phyloP scores from a whole-genome alignment of 2,888 invertebrate species.

The Cantharis rufa region DNA sequence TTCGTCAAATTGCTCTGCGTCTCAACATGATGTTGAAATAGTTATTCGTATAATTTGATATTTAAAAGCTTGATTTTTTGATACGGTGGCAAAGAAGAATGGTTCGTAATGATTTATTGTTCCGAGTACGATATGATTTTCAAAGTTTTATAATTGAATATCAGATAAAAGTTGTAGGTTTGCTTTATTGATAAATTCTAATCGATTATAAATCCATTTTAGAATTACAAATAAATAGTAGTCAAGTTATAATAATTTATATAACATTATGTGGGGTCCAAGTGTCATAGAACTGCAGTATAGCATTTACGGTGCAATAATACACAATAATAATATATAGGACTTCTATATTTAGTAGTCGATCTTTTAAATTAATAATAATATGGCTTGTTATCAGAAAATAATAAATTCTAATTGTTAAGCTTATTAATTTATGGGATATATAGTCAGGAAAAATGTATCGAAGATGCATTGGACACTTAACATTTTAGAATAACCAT shows the following conservation, averaged over 20 bases:
- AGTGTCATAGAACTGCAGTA: not conserved
- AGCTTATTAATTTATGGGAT: not conserved
- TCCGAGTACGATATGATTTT: not conserved
- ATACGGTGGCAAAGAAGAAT: not conserved
- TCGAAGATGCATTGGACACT: not conserved
- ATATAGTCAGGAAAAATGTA: not conserved
- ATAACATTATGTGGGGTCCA: conserved; percentile 1
- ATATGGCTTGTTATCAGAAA: not conserved
- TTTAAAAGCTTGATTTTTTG: not conserved
- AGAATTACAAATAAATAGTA: conserved; percentile 7
- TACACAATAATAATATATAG: conserved; percentile 4
- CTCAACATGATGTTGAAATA: not conserved
- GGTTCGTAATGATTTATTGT: not conserved
- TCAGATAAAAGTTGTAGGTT: not conserved
- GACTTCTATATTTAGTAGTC: not conserved
- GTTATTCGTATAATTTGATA: not conserved
- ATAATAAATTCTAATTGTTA: not conserved
- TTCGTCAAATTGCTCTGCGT: not conserved
- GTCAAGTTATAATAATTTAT: conserved; percentile 4
- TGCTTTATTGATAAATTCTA: not conserved
- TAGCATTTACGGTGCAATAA: conserved; percentile 5
- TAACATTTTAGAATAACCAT: not conserved
- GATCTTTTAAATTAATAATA: not conserved
- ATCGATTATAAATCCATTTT: not conserved
- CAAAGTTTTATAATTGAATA: not conserved